phyloP scores from a whole-genome alignment of 2,113 vertebrate genomes.

The Chascanopsetta lugubris region DNA sequence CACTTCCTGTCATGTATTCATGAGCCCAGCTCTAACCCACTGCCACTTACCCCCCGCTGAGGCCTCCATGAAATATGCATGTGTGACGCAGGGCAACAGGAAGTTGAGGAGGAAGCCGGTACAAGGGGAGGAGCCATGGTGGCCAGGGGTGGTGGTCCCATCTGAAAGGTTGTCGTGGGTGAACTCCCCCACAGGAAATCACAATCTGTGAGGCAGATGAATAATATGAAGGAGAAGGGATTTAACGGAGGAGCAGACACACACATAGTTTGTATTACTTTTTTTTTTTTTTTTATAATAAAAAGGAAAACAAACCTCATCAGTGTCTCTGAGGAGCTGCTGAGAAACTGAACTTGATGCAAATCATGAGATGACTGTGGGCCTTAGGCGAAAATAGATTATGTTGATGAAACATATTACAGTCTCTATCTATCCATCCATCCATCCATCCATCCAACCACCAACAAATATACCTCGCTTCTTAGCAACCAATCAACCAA shows the following conservation, averaged over 20 bases:
- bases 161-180: constrained; percentile 34
- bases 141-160: constrained; percentile 33
- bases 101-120: constrained; percentile 53
- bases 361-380: not conserved
- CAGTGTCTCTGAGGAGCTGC: not conserved
- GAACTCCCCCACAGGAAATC: constrained; percentile 13
- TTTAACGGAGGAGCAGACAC: constrained; percentile 1
- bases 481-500: no score
- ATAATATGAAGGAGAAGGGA: not conserved
- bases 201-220: constrained; percentile 1
- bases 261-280: not conserved
- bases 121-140: constrained; percentile 11
- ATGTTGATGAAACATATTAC: constrained; percentile 8
- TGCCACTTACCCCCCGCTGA: constrained; percentile 47
- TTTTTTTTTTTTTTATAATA: no score
- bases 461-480: no score
- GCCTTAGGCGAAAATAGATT: constrained; percentile 30
- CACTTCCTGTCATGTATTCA: constrained; percentile 63
- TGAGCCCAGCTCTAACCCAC: constrained; percentile 36
- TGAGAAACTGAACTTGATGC: not conserved
- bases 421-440: no score
- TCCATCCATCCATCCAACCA: no score
- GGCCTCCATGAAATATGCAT: constrained; percentile 68
- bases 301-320: not conserved
- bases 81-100: constrained; percentile 57